phyloP scores from a whole-genome alignment of 1,140 invertebrate species.

The Halesus radiatus region DNA sequence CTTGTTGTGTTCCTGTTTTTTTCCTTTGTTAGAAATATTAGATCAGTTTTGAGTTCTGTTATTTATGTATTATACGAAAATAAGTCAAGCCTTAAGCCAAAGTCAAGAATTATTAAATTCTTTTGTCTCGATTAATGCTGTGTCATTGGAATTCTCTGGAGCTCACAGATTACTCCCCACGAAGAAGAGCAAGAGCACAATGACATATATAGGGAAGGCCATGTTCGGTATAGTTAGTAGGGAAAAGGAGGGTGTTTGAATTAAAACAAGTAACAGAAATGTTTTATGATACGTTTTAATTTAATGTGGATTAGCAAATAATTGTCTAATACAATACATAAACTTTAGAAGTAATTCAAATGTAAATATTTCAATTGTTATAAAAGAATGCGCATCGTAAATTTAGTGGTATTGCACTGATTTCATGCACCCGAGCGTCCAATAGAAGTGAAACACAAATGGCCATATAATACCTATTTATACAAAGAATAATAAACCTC shows the following conservation, averaged over 20 bases:
- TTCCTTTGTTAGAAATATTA: too few relatives aligned
- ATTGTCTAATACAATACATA: conserved; percentile 47
- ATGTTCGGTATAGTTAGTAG: neutral
- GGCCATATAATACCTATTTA: conserved; percentile 18
- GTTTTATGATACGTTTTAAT: conserved; percentile 48
- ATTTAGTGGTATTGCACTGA: conserved; percentile 16
- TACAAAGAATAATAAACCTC: conserved; percentile 26
- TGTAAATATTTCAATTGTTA: conserved; percentile 30
- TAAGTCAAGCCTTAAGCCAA: too few relatives aligned
- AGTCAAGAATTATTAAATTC: too few relatives aligned
- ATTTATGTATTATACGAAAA: too few relatives aligned
- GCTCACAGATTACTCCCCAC: neutral
- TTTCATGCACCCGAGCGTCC: conserved; percentile 14
- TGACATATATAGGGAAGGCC: neutral
- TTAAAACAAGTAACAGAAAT: conserved; percentile 28
- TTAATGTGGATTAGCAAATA: conserved; percentile 50
- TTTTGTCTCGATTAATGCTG: too few relatives aligned
- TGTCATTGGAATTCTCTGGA: too few relatives aligned
- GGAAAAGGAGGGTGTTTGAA: neutral
- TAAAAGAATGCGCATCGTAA: conserved; percentile 32
- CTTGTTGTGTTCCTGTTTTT: too few relatives aligned
- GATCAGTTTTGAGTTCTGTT: too few relatives aligned
- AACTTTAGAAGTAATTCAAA: conserved; percentile 39
- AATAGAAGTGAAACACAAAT: conserved; percentile 30
- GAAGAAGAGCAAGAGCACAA: too few relatives aligned